These are phyloP conservation scores for Pyrocephalus nanus DNA, from an alignment of 2,797 vertebrate species.

Conservation along the genomic window DNA sequence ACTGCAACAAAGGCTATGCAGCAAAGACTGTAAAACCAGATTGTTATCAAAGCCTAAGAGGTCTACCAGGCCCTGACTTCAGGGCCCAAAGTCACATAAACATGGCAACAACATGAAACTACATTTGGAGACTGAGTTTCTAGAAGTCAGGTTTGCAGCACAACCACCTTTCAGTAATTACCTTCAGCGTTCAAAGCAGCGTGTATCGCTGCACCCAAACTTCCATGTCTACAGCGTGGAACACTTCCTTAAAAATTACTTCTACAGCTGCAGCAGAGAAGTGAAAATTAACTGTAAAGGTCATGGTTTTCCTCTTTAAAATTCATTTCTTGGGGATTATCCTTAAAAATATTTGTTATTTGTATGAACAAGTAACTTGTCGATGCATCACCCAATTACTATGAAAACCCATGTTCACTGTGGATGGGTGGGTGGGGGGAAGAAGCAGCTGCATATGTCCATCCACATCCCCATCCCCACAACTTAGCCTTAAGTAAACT, in stretches of 20 bases:
- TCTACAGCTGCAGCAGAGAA: neutral
- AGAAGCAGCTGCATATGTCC: neutral
- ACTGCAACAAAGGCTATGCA: neutral
- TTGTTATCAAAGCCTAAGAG: neutral
- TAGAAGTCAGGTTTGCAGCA: neutral
- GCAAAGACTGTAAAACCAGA: neutral
- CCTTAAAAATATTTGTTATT: neutral
- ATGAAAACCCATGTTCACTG: neutral
- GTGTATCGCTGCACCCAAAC: neutral
- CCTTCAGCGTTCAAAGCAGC: neutral
- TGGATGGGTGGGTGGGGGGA: too few species aligned
- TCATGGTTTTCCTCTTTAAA: neutral
- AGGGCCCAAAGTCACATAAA: neutral
- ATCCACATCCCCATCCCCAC: neutral
- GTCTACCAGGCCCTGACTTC: neutral
- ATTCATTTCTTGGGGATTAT: neutral
- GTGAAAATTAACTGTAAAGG: neutral
- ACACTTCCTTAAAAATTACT: neutral
- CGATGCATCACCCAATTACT: neutral
- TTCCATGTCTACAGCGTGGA: rapidly evolving
- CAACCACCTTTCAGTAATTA: neutral
- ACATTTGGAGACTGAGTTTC: neutral
- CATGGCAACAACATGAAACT: neutral
- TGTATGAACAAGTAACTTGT: neutral
- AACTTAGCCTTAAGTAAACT: neutral